Evolutionary conservation across 2,113 vertebrate species (phyloP).

Genomic region (Notothenia rossii): DNA sequence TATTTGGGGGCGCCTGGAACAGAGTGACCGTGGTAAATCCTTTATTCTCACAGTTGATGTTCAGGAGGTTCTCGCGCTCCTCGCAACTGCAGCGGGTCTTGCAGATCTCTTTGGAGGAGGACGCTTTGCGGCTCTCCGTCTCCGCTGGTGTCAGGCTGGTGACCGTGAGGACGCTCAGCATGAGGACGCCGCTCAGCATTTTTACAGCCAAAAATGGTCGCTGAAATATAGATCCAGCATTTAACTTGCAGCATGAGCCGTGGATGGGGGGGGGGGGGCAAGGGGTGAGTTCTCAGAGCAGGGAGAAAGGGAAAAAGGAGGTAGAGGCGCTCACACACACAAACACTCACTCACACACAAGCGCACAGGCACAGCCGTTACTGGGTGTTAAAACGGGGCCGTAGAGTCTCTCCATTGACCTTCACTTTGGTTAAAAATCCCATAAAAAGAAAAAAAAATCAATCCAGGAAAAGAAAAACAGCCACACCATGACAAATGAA

Average conservation of each 20-base stretch:
- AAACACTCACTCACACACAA: constrained; percentile 5
- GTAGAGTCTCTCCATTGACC: constrained; percentile 75
- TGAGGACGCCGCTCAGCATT: constrained; percentile 95
- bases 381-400: constrained; percentile 55
- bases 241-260: constrained; percentile 70
- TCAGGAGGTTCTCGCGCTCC: constrained; percentile 95
- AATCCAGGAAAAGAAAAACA: constrained; percentile 43
- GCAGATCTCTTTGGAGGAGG: constrained; percentile 94
- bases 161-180: constrained; percentile 94
- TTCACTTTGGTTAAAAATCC: constrained; percentile 57
- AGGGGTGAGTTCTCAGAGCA: constrained; percentile 46
- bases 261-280: constrained; percentile 12
- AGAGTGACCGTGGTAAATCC: constrained; percentile 93
- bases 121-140: constrained; percentile 95
- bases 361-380: constrained; percentile 19
- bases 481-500: constrained; percentile 45
- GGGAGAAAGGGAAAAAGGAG: constrained; percentile 31
- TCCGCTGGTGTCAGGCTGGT: constrained; percentile 89
- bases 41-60: constrained; percentile 98
- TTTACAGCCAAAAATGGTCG: constrained; percentile 83
- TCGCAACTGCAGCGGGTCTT: constrained; percentile 95
- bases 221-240: constrained; percentile 77
- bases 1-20: constrained; percentile 92
- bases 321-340: constrained; percentile 38
- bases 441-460: neutral